Percentiles rank a stretch among this genome's conserved stretches.
Evolutionary conservation across 64 coral and sea anemone genomes (phyloP).

Genomic region (Catalaphyllia jardinei): DNA sequence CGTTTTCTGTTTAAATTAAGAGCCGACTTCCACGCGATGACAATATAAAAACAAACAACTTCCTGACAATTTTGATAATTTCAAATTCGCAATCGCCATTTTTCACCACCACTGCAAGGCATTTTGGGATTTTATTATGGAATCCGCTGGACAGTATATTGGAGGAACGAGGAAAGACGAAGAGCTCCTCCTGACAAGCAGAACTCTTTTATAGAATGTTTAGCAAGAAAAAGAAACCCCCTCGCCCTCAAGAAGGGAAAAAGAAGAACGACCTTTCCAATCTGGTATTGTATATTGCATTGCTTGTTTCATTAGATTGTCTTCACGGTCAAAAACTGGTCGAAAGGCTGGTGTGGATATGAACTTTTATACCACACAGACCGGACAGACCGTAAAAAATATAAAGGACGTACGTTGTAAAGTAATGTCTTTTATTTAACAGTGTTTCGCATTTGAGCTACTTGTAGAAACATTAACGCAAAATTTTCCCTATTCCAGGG

Average conservation of each 20-base stretch:
- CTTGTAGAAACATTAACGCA: no score
- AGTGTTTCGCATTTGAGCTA: no score
- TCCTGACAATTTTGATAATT: neutral
- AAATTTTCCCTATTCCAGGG: no score
- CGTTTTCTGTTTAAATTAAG: neutral
- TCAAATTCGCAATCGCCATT: neutral
- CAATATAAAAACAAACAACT: neutral
- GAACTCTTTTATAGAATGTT: neutral
- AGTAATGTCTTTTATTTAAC: no score
- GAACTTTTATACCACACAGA: no score
- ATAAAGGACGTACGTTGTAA: no score
- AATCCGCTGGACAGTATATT: neutral
- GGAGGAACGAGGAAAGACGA: neutral
- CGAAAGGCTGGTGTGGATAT: no score
- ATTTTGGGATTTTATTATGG: neutral
- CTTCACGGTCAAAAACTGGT: neutral
- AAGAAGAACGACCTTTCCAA: slow-evolving; percentile 35
- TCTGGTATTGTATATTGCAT: slow-evolving; percentile 16
- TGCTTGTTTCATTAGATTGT: neutral
- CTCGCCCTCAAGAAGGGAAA: slow-evolving; percentile 4
- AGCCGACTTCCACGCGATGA: no score
- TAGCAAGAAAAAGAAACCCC: slow-evolving; percentile 23
- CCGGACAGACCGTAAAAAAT: no score
- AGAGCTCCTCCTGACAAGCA: neutral
- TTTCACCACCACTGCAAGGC: neutral